Evolutionary conservation across 1,140 invertebrate genomes (phyloP).

Genomic region (Drosophila miranda): DNA sequence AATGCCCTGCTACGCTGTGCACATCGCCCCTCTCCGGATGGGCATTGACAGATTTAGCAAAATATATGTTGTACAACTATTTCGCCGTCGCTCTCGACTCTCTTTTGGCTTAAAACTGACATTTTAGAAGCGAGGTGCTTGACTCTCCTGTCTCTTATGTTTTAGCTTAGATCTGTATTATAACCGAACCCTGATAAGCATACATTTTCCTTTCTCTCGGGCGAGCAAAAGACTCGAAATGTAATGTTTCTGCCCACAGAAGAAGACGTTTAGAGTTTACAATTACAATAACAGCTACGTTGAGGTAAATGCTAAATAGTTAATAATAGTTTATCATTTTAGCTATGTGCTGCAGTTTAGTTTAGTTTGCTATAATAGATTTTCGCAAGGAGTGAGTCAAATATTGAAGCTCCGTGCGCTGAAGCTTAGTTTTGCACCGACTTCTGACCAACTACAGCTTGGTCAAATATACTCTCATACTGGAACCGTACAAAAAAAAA

Average conservation of each 20-base stretch:
- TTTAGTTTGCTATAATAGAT: constrained; percentile 6
- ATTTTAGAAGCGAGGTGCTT: constrained; percentile 49
- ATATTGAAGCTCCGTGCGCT: constrained; percentile 22
- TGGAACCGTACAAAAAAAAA: constrained; percentile 10
- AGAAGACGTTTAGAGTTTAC: constrained; percentile 43
- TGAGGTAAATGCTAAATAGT: constrained; percentile 42
- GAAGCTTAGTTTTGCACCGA: background rate
- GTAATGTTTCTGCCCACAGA: constrained; percentile 7
- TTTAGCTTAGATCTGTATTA: constrained; percentile 26
- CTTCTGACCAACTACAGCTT: background rate
- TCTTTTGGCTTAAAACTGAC: constrained; percentile 28
- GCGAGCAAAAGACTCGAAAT: constrained; percentile 19
- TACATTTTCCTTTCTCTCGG: constrained; percentile 11
- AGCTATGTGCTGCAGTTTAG: constrained; percentile 25
- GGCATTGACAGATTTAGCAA: background rate
- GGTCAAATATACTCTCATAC: background rate
- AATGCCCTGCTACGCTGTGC: constrained; percentile 2
- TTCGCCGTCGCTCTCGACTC: background rate
- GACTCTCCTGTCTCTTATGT: constrained; percentile 14
- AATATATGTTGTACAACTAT: constrained; percentile 21
- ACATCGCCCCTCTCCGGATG: background rate
- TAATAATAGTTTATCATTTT: constrained; percentile 40
- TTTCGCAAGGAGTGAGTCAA: constrained; percentile 18
- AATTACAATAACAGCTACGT: constrained; percentile 49
- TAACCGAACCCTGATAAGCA: constrained; percentile 32